Evolutionary conservation across 2,888 invertebrate species (phyloP).

Genomic region (Lacanobia oleracea): DNA sequence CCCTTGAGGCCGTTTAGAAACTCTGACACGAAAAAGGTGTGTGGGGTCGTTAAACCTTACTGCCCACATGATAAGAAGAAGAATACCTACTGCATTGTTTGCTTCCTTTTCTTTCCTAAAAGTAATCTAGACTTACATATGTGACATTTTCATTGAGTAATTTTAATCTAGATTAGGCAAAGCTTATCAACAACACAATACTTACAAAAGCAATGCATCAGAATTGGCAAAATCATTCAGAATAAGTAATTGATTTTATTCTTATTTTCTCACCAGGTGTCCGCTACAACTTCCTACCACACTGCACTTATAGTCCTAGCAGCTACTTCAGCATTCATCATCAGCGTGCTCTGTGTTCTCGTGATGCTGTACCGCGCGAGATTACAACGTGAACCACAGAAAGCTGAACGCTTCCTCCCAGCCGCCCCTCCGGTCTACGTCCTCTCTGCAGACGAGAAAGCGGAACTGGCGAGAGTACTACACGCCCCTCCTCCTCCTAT

Average conservation of each 20-base stretch:
- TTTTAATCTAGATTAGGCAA: background rate
- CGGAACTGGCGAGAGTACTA: slow-evolving; percentile 86
- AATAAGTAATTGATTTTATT: background rate
- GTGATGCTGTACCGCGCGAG: slow-evolving; percentile 93
- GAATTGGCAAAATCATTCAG: background rate
- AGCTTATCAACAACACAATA: background rate
- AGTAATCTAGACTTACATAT: too few relatives aligned
- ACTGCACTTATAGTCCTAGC: slow-evolving; percentile 94
- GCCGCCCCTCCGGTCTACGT: slow-evolving; percentile 93
- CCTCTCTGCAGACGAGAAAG: slow-evolving; percentile 92
- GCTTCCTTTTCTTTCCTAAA: too few relatives aligned
- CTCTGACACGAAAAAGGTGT: too few relatives aligned
- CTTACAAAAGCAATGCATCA: background rate
- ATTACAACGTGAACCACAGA: slow-evolving; percentile 88
- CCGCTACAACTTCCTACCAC: slow-evolving; percentile 93
- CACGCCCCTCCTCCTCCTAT: slow-evolving; percentile 82
- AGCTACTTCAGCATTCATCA: slow-evolving; percentile 94
- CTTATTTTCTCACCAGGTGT: slow-evolving; percentile 78
- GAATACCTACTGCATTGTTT: too few relatives aligned
- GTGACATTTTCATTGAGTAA: too few relatives aligned
- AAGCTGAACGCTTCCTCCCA: slow-evolving; percentile 91
- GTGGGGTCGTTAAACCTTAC: too few relatives aligned
- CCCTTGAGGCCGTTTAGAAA: too few relatives aligned
- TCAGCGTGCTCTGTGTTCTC: slow-evolving; percentile 94
- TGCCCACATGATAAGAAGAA: too few relatives aligned